phyloP scores from a whole-genome alignment of 2,113 vertebrate species.

The Aviceda subcristata region DNA sequence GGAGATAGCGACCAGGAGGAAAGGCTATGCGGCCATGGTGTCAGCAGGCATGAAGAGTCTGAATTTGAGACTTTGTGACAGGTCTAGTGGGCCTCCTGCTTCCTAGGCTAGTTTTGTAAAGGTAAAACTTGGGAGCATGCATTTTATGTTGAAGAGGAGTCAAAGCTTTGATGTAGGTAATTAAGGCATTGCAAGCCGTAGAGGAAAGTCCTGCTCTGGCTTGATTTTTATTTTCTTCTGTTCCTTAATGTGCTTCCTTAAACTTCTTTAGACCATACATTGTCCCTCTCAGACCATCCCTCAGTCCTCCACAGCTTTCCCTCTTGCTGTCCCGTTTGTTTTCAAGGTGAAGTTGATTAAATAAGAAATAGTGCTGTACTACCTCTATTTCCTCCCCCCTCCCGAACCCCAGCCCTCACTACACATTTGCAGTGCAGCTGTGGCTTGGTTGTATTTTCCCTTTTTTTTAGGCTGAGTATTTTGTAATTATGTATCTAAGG shows the following conservation, averaged over 20 bases:
- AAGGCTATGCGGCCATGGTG: accelerated
- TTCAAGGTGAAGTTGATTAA: neutral
- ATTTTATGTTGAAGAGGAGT: neutral
- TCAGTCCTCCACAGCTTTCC: neutral
- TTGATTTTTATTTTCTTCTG: neutral
- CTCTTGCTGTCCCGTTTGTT: neutral
- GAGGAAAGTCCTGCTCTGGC: neutral
- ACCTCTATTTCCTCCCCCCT: neutral
- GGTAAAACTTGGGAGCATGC: neutral
- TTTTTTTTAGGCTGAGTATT: neutral
- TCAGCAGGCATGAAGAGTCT: neutral
- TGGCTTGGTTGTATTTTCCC: neutral
- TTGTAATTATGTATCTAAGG: neutral
- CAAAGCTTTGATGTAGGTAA: neutral
- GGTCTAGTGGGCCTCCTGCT: neutral
- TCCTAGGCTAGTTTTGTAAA: neutral
- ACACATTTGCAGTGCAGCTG: neutral
- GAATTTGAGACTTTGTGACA: neutral
- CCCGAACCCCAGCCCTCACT: neutral
- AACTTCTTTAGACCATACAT: neutral
- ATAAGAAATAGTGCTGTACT: neutral
- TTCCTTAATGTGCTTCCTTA: neutral
- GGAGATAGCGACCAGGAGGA: neutral
- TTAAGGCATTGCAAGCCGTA: neutral
- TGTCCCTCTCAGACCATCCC: neutral